These are phyloP conservation scores for Orestias chungarensis DNA, from an alignment of 2,797 vertebrate species.

Conservation along the genomic window DNA sequence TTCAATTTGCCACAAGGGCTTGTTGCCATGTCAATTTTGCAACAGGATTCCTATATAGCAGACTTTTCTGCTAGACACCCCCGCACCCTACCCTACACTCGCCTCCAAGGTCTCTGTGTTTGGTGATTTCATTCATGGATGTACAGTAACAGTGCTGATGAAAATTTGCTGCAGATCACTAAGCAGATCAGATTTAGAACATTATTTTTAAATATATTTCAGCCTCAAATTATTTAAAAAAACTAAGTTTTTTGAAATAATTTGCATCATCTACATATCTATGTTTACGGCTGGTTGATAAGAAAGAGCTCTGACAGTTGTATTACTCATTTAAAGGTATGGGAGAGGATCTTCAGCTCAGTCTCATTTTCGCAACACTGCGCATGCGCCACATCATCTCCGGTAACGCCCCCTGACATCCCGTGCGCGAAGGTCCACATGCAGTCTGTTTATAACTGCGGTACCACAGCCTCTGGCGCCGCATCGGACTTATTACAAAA, in stretches of 20 bases:
- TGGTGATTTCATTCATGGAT: background rate
- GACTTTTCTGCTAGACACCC: conserved; percentile 10
- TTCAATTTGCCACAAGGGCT: conserved; percentile 42
- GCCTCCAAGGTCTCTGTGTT: background rate
- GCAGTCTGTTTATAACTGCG: no score
- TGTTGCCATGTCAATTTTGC: conserved; percentile 43
- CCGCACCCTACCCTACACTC: background rate
- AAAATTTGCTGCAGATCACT: background rate
- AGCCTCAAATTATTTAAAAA: no score
- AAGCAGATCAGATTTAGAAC: background rate
- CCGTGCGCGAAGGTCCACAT: no score
- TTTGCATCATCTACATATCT: background rate
- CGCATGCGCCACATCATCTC: no score
- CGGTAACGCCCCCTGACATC: no score
- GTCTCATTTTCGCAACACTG: no score
- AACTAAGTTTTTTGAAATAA: background rate
- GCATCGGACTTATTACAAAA: no score
- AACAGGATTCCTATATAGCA: conserved; percentile 28
- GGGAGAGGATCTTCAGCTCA: no score
- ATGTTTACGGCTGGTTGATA: conserved; percentile 40
- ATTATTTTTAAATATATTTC: no score
- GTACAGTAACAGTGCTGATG: background rate
- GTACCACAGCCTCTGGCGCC: no score
- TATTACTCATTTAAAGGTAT: conserved; percentile 40
- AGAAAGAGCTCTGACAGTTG: conserved; percentile 46